Evolutionary conservation across 2,888 invertebrate species (phyloP).

Genomic region (Cheilosia urbana): DNA sequence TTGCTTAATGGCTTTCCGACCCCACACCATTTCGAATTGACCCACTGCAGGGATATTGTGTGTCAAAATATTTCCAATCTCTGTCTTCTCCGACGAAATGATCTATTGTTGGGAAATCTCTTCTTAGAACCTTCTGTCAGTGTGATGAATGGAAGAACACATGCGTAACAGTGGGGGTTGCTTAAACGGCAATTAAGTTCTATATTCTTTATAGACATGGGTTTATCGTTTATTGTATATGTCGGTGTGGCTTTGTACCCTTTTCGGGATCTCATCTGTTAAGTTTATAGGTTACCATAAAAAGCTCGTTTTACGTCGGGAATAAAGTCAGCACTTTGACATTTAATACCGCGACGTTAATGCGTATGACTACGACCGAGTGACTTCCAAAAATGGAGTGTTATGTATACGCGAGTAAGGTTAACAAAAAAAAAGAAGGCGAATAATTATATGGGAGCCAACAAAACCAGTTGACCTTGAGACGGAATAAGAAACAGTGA

Average conservation of each 20-base stretch:
- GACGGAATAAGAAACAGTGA: slow-evolving; percentile 1
- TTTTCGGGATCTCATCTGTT: slow-evolving; percentile 20
- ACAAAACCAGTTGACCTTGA: slow-evolving; percentile 57
- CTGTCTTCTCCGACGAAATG: background rate
- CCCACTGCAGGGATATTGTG: slow-evolving; percentile 21
- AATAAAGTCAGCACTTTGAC: slow-evolving; percentile 52
- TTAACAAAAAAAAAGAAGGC: background rate
- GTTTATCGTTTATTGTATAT: background rate
- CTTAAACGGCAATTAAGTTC: slow-evolving; percentile 13
- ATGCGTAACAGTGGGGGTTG: slow-evolving; percentile 23
- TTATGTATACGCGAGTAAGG: slow-evolving; percentile 29
- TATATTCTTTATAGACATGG: background rate
- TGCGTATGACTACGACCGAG: slow-evolving; percentile 38
- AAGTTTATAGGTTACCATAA: slow-evolving; percentile 5
- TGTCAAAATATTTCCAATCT: slow-evolving; percentile 57
- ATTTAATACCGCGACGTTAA: slow-evolving; percentile 52
- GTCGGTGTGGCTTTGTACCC: background rate
- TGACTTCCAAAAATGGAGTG: slow-evolving; percentile 67
- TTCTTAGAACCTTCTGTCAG: background rate
- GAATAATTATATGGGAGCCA: slow-evolving; percentile 3
- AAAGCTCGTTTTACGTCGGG: slow-evolving; percentile 3
- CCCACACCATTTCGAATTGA: background rate
- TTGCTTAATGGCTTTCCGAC: background rate
- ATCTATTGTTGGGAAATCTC: slow-evolving; percentile 2
- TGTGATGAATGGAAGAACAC: slow-evolving; percentile 7